Conservation (phyloP, 2,113 vertebrate species). For the Urocynchramus pylzowi region DNA sequence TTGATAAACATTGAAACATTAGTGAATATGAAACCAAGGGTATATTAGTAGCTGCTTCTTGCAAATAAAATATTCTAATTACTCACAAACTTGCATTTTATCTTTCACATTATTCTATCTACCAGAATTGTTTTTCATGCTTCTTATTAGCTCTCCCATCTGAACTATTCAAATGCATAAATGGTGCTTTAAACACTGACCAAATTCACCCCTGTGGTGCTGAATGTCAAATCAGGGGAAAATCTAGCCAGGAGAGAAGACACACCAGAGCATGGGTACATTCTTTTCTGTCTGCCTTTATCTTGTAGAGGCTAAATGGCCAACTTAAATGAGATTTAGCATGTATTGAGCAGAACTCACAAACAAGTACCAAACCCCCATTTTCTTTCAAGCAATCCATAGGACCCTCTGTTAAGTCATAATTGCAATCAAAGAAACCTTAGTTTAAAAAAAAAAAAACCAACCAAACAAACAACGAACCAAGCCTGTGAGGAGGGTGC, state of each 20-base stretch:
- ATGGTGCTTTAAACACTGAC: background rate
- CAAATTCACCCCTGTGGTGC: background rate
- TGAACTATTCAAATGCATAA: background rate
- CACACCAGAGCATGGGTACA: background rate
- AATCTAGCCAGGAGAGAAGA: background rate
- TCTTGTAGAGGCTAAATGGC: background rate
- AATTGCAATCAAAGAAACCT: background rate
- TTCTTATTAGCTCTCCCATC: background rate
- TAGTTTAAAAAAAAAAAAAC: background rate
- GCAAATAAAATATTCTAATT: conserved; percentile 36
- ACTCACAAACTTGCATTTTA: background rate
- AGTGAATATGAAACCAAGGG: background rate
- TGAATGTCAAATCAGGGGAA: background rate
- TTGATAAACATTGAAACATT: background rate
- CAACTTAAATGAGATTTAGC: background rate
- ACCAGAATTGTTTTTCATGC: background rate
- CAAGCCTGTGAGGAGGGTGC: background rate
- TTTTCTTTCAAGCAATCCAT: background rate
- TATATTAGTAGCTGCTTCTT: background rate
- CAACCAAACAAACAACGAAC: background rate
- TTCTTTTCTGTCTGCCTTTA: background rate
- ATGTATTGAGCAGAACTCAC: background rate
- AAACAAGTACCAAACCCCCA: background rate
- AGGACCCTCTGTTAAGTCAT: background rate
- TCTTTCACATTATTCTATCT: conserved; percentile 4